phyloP scores from a whole-genome alignment of 2,888 invertebrate species.

The Caprella mutica region DNA sequence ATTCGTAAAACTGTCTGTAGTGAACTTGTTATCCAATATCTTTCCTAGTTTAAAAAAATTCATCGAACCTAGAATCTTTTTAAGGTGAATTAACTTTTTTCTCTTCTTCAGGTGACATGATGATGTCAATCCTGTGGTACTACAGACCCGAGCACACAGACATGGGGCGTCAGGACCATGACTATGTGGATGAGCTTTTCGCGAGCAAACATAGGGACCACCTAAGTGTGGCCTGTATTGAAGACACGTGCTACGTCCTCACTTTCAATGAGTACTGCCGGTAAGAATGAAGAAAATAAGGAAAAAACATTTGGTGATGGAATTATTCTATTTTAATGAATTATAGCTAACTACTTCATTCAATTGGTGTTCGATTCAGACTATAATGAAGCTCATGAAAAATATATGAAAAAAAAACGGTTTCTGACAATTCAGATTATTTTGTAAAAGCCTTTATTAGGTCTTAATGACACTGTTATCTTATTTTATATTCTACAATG shows the following conservation, averaged over 20 bases:
- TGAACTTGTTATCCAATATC: not conserved
- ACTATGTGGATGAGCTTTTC: conserved; percentile 84
- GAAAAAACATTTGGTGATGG: too few species aligned
- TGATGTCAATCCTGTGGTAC: conserved; percentile 94
- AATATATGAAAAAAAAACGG: too few species aligned
- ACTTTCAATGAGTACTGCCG: conserved; percentile 94
- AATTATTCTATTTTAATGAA: too few species aligned
- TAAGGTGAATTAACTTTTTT: not conserved
- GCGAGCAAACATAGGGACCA: conserved; percentile 90
- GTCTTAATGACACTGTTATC: too few species aligned
- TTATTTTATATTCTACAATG: too few species aligned
- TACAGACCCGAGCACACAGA: conserved; percentile 96
- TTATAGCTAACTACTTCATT: too few species aligned
- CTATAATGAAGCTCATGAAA: too few species aligned
- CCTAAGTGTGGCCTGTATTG: conserved; percentile 92
- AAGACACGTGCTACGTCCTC: conserved; percentile 92
- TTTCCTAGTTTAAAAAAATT: not conserved
- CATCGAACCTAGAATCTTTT: too few species aligned
- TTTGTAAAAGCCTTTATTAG: too few species aligned
- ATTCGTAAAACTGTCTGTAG: not conserved
- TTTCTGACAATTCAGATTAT: too few species aligned
- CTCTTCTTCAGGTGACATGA: conserved; percentile 71
- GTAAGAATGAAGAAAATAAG: conserved; percentile 53
- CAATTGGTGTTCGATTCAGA: too few species aligned
- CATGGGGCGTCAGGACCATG: conserved; percentile 63